Evolutionary conservation across 2,888 invertebrate species (phyloP), one percentile per base, ranked within the genome.

Genomic region (Drosophila pegasa): DNA sequence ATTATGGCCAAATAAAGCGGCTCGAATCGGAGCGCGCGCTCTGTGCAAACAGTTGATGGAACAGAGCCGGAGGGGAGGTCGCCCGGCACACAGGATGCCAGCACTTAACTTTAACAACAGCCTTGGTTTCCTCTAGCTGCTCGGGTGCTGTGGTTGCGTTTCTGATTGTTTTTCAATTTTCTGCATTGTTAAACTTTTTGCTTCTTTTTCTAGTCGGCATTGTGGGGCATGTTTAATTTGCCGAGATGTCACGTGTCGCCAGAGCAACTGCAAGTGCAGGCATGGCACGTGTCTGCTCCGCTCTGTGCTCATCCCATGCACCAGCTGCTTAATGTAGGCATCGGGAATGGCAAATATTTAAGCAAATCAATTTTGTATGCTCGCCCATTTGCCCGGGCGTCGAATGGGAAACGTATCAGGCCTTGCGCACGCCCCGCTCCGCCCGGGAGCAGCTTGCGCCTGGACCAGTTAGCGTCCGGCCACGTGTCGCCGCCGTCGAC

Each of bases 161-260:
- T 45, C 57, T 75, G 85, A 89, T 89, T 89, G 88, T 88, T 87
- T 89, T 88, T 90, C 90, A 90, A 91, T 91, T 91, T 91, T 91
- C 90, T 88, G 91, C 91, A 89, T 91, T 91, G 91, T 91, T 91
- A 91, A 87, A 80, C 85, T 80, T 78, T 78, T 71, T 54, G 41
- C 62, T 61, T 20, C 47, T 37, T 47, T 47, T 58, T 10, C 52
- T 14, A 27, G 16, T 7, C 9, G n/a, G 22, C 12, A 35, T 18
- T 29, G 14, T 43, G 69, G 80, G 76, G 69, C 76, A 86, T 87
- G 78, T 87, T 89, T 84, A 86, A 85, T 80, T 89, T 82, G 74
- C 83, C 76, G 55, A 60, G 63, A 60, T 78, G 88, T 75, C 89
- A 88, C 88, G 89, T 89, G 88, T 75, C 88, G 71, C 61, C 60